Conservation (phyloP, 2,888 invertebrate genomes). For the Calameuta idolon region DNA sequence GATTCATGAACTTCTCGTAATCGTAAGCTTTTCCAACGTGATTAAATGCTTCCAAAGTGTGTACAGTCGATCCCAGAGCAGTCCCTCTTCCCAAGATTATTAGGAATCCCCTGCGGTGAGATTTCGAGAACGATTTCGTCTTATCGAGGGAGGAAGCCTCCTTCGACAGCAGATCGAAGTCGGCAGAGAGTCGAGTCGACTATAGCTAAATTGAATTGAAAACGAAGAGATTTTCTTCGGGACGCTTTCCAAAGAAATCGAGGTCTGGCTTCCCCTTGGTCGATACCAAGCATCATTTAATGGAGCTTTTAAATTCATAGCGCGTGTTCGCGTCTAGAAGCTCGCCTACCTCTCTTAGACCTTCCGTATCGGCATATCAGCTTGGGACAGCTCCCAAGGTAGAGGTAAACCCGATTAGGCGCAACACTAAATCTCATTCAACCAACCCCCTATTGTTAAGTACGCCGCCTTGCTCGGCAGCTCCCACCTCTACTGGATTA, state of each 20-base stretch:
- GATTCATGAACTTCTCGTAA: neutral
- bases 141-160: conserved; percentile 21
- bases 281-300: conserved; percentile 32
- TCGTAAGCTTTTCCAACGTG: too few species aligned
- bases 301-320: conserved; percentile 41
- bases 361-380: conserved; percentile 33
- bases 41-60: too few species aligned
- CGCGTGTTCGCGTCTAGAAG: conserved; percentile 17
- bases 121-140: conserved; percentile 38
- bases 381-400: conserved; percentile 33
- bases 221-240: conserved; percentile 10
- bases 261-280: neutral
- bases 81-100: conserved; percentile 34
- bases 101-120: conserved; percentile 36
- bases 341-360: neutral
- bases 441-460: conserved; percentile 41
- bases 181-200: conserved; percentile 4
- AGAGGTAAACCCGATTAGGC: conserved; percentile 46
- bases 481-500: conserved; percentile 31
- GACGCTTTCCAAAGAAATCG: neutral
- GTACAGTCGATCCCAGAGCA: too few species aligned
- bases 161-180: neutral
- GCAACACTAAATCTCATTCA: conserved; percentile 46
- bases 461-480: conserved; percentile 27
- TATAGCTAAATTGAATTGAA: conserved; percentile 12